A percentile compares a stretch with the other conserved stretches of the same genome.
phyloP scores from a whole-genome alignment of 2,113 vertebrate species.

The Ciconia stormi region DNA sequence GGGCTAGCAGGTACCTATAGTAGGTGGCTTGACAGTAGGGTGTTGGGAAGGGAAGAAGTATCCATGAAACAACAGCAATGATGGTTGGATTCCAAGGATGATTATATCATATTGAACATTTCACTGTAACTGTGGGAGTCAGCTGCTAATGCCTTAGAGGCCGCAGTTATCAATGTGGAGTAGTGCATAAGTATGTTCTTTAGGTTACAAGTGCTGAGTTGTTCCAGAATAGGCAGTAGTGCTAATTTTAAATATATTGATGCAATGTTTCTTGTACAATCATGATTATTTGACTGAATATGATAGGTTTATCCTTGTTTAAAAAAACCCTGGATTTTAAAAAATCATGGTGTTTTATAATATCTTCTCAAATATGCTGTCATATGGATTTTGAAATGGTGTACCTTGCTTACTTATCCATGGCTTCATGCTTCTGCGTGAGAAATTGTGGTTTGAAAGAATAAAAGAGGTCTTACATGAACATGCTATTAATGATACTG shows the following conservation, averaged over 20 bases:
- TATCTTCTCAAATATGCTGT: neutral
- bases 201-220: neutral
- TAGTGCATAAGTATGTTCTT: neutral
- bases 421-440: neutral
- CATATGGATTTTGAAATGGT: neutral
- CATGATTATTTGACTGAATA: neutral
- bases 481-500: neutral
- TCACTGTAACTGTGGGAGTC: neutral
- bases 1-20: neutral
- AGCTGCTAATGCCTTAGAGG: neutral
- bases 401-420: neutral
- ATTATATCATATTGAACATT: neutral
- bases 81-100: neutral
- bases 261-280: too few relatives aligned
- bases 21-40: neutral
- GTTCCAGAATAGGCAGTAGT: neutral
- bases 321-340: neutral
- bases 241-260: neutral
- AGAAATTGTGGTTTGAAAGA: neutral
- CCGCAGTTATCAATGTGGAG: neutral
- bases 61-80: fast-evolving
- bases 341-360: neutral
- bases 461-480: neutral
- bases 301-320: neutral
- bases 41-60: neutral